Evolutionary conservation across 2,797 vertebrate genomes (phyloP).

Genomic region (Poecilia wingei): DNA sequence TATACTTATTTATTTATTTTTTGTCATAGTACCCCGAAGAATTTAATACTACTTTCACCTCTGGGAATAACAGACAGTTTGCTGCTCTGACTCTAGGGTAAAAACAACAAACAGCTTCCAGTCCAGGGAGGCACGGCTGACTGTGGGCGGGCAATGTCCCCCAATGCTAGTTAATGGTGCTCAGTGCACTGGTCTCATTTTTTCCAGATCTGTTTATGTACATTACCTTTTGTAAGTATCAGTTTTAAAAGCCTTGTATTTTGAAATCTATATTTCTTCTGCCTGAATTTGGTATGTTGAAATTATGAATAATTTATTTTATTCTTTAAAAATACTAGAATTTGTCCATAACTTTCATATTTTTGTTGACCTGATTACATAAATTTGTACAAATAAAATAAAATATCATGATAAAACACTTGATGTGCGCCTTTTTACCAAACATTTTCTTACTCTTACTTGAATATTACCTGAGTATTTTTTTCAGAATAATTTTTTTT

Average conservation of each 20-base stretch:
- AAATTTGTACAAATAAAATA: neutral
- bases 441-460: neutral
- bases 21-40: too few species aligned
- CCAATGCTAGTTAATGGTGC: too few species aligned
- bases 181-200: too few species aligned
- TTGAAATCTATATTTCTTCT: too few species aligned
- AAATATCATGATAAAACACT: neutral
- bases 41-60: too few species aligned
- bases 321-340: neutral
- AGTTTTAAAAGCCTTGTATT: neutral
- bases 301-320: neutral
- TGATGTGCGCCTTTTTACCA: neutral
- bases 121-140: too few species aligned
- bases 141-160: too few species aligned
- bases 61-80: too few species aligned
- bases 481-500: neutral
- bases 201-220: neutral
- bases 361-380: neutral
- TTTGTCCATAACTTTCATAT: neutral
- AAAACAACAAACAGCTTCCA: too few species aligned
- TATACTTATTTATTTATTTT: too few species aligned
- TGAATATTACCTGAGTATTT: neutral
- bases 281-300: neutral
- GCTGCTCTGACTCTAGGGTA: too few species aligned
- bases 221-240: neutral